These are phyloP conservation scores for Sander vitreus DNA, from an alignment of 2,113 vertebrate species.

Conservation along the genomic window DNA sequence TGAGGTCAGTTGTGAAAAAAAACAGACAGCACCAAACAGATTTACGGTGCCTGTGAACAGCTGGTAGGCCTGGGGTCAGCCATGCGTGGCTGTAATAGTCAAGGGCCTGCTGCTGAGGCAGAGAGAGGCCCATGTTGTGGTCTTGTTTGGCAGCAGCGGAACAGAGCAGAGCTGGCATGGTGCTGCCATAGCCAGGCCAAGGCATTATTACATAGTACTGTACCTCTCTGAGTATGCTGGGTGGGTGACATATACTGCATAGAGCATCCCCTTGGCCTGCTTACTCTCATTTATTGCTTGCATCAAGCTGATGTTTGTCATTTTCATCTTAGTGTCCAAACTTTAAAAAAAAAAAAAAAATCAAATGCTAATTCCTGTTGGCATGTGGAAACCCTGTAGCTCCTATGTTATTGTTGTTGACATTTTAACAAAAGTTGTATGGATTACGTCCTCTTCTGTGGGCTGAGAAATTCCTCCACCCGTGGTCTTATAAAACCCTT, in stretches of 20 bases:
- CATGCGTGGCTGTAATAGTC: constrained; percentile 66
- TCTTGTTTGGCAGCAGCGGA: constrained; percentile 69
- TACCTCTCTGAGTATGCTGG: constrained; percentile 14
- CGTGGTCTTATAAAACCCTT: constrained; percentile 36
- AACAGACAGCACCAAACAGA: constrained; percentile 41
- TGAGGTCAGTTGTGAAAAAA: constrained; percentile 62
- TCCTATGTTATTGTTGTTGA: constrained; percentile 6
- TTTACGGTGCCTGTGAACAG: constrained; percentile 65
- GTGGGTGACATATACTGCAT: constrained; percentile 27
- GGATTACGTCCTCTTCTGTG: constrained; percentile 31
- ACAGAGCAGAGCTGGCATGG: constrained; percentile 58
- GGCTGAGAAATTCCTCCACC: constrained; percentile 35
- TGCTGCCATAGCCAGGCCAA: constrained; percentile 42
- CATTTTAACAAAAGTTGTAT: constrained; percentile 38
- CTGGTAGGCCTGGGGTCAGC: constrained; percentile 70
- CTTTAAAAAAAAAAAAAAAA: not conserved
- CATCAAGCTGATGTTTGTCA: not conserved
- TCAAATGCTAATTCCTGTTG: constrained; percentile 5
- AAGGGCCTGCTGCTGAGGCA: constrained; percentile 58
- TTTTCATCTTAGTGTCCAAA: constrained; percentile 8
- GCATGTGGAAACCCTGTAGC: constrained; percentile 1
- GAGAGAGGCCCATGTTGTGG: constrained; percentile 73
- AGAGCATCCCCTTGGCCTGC: constrained; percentile 11
- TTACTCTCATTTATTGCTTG: constrained; percentile 35
- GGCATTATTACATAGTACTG: constrained; percentile 51